Conservation (phyloP, 92 coral and sea anemone species). For the Epizoanthus scotinus region DNA sequence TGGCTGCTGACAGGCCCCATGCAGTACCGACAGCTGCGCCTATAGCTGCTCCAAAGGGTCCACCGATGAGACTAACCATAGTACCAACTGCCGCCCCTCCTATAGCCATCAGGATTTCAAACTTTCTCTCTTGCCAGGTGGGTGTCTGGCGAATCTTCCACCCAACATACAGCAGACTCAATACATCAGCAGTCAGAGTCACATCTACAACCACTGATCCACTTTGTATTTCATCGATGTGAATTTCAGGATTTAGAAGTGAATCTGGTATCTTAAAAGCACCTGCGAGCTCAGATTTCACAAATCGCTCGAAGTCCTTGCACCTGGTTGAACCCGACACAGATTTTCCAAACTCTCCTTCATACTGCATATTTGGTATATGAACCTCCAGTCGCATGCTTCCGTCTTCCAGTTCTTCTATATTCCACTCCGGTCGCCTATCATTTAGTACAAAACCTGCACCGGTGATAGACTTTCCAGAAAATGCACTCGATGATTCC, state of each 20-base stretch:
- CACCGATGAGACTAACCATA: neutral
- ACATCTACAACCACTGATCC: neutral
- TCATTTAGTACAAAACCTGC: constrained; percentile 3
- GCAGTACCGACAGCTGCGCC: neutral
- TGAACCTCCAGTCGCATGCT: neutral
- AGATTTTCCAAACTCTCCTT: neutral
- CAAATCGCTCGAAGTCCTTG: neutral
- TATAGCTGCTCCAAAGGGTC: neutral
- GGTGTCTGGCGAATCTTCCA: neutral
- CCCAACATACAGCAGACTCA: neutral
- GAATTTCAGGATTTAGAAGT: neutral
- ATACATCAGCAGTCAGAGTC: neutral
- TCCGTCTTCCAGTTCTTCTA: neutral
- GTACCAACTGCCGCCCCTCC: neutral
- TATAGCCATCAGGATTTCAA: constrained; percentile 8
- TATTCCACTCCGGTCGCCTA: neutral
- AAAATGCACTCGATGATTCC: neutral
- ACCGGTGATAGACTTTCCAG: neutral
- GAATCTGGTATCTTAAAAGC: neutral
- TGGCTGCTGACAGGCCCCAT: neutral
- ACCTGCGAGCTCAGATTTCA: neutral
- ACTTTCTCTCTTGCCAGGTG: constrained; percentile 7
- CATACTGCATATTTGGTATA: constrained; percentile 15
- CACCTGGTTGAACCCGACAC: neutral
- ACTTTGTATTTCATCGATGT: neutral